phyloP scores from a whole-genome alignment of 2,888 invertebrate species.

The Agrotis segetum region DNA sequence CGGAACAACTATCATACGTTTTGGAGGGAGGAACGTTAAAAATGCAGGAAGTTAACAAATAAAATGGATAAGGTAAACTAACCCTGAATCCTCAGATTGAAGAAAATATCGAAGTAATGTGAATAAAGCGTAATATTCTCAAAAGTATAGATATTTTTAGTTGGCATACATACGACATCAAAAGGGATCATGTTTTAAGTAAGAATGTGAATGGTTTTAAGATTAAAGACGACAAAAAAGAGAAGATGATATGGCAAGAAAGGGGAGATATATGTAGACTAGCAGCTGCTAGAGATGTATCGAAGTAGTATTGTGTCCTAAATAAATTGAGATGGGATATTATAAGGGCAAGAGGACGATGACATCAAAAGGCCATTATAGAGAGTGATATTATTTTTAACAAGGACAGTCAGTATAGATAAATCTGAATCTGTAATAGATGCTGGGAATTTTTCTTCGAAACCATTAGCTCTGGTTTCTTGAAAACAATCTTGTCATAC shows the following conservation, averaged over 20 bases:
- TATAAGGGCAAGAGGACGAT: background rate
- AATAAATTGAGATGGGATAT: background rate
- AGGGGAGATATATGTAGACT: background rate
- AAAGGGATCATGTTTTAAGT: slow-evolving; percentile 10
- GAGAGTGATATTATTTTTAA: too few relatives aligned
- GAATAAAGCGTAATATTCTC: slow-evolving; percentile 1
- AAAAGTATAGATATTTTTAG: slow-evolving; percentile 24
- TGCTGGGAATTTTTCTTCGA: too few relatives aligned
- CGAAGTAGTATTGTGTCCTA: too few relatives aligned
- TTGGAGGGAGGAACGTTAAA: slow-evolving; percentile 10
- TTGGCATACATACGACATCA: slow-evolving; percentile 9
- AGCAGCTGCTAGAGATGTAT: background rate
- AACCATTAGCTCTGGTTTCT: too few relatives aligned
- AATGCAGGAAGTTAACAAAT: slow-evolving; percentile 36
- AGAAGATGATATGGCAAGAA: background rate
- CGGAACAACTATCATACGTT: slow-evolving; percentile 47
- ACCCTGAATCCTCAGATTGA: background rate
- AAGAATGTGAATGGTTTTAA: background rate
- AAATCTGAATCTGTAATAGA: too few relatives aligned
- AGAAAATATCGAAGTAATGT: background rate
- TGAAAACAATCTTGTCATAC: too few relatives aligned
- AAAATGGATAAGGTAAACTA: slow-evolving; percentile 1
- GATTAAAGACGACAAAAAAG: background rate
- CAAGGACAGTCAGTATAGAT: too few relatives aligned
- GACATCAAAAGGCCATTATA: too few relatives aligned